Percentiles rank a stretch among this genome's conserved stretches.
These are phyloP conservation scores for Butastur rufipennis DNA, from an alignment of 2,113 vertebrate species.

Conservation along the genomic window DNA sequence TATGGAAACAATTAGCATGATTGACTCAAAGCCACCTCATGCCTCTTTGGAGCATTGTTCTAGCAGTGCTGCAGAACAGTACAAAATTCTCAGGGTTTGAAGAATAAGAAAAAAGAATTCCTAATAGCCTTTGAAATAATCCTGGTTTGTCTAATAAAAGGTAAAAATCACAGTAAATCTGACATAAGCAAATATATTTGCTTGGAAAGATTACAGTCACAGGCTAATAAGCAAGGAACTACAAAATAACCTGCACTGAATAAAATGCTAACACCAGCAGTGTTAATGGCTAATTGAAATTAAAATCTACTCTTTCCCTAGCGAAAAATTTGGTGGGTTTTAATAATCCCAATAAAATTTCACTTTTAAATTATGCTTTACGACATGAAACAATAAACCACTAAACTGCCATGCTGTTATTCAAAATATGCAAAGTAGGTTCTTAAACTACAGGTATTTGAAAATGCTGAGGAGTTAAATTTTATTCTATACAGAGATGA, in stretches of 20 bases:
- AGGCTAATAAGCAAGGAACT: neutral
- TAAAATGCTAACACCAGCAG: slow-evolving; percentile 27
- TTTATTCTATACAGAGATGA: neutral
- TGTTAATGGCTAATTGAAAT: slow-evolving; percentile 40
- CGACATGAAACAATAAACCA: slow-evolving; percentile 36
- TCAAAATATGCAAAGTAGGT: slow-evolving; percentile 1
- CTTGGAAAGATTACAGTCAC: neutral
- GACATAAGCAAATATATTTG: slow-evolving; percentile 23
- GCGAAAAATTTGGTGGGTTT: neutral
- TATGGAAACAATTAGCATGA: slow-evolving; percentile 67
- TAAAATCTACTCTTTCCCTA: slow-evolving; percentile 7
- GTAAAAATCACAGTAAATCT: slow-evolving; percentile 22
- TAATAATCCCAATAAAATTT: slow-evolving; percentile 7
- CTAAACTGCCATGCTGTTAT: neutral
- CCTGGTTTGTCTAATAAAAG: slow-evolving; percentile 18
- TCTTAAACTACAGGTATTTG: neutral
- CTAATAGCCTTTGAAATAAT: slow-evolving; percentile 27
- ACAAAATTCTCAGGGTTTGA: neutral
- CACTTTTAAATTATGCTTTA: slow-evolving; percentile 37
- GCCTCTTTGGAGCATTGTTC: slow-evolving; percentile 42
- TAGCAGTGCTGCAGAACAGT: neutral
- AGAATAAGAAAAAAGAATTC: neutral
- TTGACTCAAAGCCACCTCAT: slow-evolving; percentile 64
- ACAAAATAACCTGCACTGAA: neutral
- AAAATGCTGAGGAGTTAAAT: neutral